Evolutionary conservation across 2,113 vertebrate genomes (phyloP), one percentile per base, ranked within the genome.

Genomic region (Meles meles): DNA sequence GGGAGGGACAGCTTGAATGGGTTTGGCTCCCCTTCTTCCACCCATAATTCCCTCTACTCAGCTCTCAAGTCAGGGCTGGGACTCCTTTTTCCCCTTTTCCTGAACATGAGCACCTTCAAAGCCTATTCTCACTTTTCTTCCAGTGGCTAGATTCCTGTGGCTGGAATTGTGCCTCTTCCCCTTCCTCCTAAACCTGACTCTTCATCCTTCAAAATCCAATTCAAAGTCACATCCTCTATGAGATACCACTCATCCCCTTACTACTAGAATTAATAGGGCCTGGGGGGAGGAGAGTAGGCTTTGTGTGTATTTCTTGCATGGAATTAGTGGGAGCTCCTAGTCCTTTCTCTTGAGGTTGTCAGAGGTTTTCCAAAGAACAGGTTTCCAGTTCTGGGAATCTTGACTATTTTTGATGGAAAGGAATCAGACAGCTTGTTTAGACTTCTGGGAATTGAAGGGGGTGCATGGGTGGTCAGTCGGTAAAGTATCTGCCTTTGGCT

Each of bases 331-430:
- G 59, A 87, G 21, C 39, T 88, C 20, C 52, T 86, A 44, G 27
- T 84, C 42, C 37, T 94, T 93, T 71, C 9, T 93, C 69, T 93
- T 81, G 61, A 69, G 61, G 17, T 59, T 97, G 20, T 93, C 29
- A 52, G 27, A 84, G 47, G 47, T 72, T 96, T 90, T 67, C 80
- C 37, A 65, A 21, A 69, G 34, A 85, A 76, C 27, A 92, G 18
- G 57, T 92, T 93, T 96, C 55, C 9, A 29, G 12, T 59, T 63
- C 93, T 5, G n/a, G n/a, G 69, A 85, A 76, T 69, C 77, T 34
- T 69, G 12, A 63, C 61, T 87, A 1, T 87, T 59, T 94, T 94
- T 96, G n/a, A 96, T 92, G 86, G 74, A 80, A 90, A 74, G 44
- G 71, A 31, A 71, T 52, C 79, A 20, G 37, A 20, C 47, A 85